A percentile compares a stretch with the other conserved stretches of the same genome.
phyloP scores from a whole-genome alignment of 2,888 invertebrate genomes.

The Drosophila barbarae region DNA sequence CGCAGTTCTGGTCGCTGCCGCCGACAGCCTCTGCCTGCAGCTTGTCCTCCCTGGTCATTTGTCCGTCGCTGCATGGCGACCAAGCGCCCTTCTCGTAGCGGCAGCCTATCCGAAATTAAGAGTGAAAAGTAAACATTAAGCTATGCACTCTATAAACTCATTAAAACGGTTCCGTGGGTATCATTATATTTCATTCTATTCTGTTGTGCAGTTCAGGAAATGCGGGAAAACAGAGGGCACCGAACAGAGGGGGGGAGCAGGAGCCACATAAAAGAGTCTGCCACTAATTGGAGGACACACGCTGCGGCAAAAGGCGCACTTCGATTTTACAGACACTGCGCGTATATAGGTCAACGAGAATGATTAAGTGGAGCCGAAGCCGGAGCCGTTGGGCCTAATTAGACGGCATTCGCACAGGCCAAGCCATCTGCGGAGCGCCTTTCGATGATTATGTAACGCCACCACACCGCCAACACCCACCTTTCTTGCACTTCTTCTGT shows the following conservation, averaged over 20 bases:
- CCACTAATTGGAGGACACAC: constrained; percentile 39
- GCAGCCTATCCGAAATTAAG: constrained; percentile 82
- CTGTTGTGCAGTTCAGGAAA: constrained; percentile 42
- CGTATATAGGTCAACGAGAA: constrained; percentile 14
- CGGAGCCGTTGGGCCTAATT: constrained; percentile 7
- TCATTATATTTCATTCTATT: constrained; percentile 3
- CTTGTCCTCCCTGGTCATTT: constrained; percentile 90
- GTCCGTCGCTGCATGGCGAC: constrained; percentile 89
- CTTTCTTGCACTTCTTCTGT: constrained; percentile 95
- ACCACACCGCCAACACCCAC: constrained; percentile 80
- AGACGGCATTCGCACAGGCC: not conserved
- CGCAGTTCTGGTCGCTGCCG: constrained; percentile 81
- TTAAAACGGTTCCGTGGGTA: not conserved
- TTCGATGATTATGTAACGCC: not conserved
- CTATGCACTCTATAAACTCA: not conserved
- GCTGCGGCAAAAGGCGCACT: constrained; percentile 23
- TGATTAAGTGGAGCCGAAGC: constrained; percentile 13
- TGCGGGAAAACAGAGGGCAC: constrained; percentile 42
- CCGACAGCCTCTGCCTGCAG: constrained; percentile 86
- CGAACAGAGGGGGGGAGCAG: not conserved
- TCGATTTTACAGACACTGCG: constrained; percentile 15
- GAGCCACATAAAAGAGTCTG: constrained; percentile 6
- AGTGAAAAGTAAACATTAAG: not conserved
- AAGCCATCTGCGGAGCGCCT: constrained; percentile 1
- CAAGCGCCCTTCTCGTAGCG: constrained; percentile 94